A percentile compares a stretch with the other conserved stretches of the same genome.
These are phyloP conservation scores for Watsonalla binaria DNA, from an alignment of 2,888 invertebrate genomes.

Conservation along the genomic window DNA sequence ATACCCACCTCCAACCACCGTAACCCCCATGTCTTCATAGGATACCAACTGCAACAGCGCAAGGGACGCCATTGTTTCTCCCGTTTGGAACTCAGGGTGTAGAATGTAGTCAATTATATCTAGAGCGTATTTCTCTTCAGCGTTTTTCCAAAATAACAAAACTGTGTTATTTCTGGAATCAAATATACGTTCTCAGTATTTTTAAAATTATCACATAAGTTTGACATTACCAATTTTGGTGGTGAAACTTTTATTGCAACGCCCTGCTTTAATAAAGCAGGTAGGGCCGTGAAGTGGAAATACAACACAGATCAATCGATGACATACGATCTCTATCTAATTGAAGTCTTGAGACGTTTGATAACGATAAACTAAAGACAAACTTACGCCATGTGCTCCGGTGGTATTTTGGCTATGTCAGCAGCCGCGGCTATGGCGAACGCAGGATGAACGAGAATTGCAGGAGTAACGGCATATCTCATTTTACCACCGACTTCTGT, in stretches of 20 bases:
- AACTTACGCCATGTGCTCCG: conserved; percentile 27
- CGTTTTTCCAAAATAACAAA: conserved; percentile 43
- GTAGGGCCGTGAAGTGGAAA: too few relatives aligned
- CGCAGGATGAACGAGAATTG: conserved; percentile 42
- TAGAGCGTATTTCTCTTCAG: conserved; percentile 27
- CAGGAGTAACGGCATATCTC: conserved; percentile 42
- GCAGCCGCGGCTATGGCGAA: conserved; percentile 49
- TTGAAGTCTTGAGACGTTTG: not conserved
- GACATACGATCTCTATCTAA: too few relatives aligned
- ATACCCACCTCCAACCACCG: conserved; percentile 23
- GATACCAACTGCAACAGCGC: conserved; percentile 40
- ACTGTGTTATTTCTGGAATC: conserved; percentile 47
- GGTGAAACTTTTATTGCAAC: too few relatives aligned
- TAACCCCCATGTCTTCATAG: conserved; percentile 20
- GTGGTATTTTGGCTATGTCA: conserved; percentile 43
- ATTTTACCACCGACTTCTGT: conserved; percentile 33
- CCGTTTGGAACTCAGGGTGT: conserved; percentile 43
- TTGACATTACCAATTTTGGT: too few relatives aligned
- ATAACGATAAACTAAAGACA: not conserved
- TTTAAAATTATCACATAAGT: too few relatives aligned
- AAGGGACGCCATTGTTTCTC: conserved; percentile 38
- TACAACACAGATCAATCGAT: too few relatives aligned
- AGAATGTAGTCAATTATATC: conserved; percentile 42
- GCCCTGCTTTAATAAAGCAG: too few relatives aligned
- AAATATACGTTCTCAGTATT: not conserved